These are phyloP conservation scores for Stratiomys singularior DNA, from an alignment of 2,888 invertebrate genomes.

Conservation along the genomic window DNA sequence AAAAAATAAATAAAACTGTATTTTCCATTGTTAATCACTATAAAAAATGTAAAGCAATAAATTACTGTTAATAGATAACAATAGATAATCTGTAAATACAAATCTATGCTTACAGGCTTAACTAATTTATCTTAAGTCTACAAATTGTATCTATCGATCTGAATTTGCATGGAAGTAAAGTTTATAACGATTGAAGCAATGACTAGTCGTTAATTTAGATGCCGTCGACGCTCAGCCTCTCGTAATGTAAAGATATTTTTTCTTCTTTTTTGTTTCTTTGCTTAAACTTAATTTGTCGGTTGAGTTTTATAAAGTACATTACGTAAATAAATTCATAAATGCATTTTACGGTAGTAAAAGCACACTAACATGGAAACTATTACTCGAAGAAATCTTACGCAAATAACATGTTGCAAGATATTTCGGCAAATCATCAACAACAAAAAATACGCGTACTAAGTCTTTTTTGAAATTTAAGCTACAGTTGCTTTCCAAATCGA, in stretches of 20 bases:
- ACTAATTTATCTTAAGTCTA: neutral
- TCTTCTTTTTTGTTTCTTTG: too few relatives aligned
- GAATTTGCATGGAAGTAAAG: neutral
- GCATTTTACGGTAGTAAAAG: too few relatives aligned
- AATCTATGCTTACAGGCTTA: neutral
- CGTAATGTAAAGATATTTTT: neutral
- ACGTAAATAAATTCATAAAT: too few relatives aligned
- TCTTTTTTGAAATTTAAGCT: too few relatives aligned
- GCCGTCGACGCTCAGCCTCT: conserved; percentile 29
- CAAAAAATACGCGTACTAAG: too few relatives aligned
- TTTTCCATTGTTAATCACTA: neutral
- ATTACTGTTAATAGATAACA: conserved; percentile 2
- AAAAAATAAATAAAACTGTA: neutral
- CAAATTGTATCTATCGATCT: neutral
- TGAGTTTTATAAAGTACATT: too few relatives aligned
- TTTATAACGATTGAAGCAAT: conserved; percentile 3
- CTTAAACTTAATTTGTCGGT: too few relatives aligned
- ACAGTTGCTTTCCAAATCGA: too few relatives aligned
- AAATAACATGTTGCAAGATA: too few relatives aligned
- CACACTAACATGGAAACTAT: too few relatives aligned
- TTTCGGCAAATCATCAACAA: too few relatives aligned
- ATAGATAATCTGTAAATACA: neutral
- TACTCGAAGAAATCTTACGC: too few relatives aligned
- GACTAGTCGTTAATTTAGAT: conserved; percentile 14
- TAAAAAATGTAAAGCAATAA: neutral